Percentiles rank a stretch among this genome's conserved stretches.
These are phyloP conservation scores for Lacerta bilineata DNA, from an alignment of 2,797 vertebrate species.

Conservation along the genomic window DNA sequence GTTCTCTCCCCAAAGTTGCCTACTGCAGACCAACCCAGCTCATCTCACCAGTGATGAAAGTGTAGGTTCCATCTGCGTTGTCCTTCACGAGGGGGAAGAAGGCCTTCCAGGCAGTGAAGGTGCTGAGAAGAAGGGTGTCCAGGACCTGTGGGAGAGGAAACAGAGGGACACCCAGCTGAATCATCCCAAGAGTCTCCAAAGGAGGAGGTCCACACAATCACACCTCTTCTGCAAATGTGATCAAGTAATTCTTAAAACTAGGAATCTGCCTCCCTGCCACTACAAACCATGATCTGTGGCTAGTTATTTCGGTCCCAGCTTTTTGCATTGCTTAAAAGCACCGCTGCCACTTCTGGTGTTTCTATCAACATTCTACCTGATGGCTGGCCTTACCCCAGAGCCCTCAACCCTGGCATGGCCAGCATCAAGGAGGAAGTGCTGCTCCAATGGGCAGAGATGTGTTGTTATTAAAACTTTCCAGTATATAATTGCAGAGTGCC, in stretches of 20 bases:
- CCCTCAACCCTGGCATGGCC: too few relatives aligned
- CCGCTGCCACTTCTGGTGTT: too few relatives aligned
- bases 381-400: neutral
- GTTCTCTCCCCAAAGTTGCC: too few relatives aligned
- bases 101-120: slow-evolving; percentile 86
- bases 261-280: neutral
- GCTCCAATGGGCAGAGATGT: neutral
- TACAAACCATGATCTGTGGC: too few relatives aligned
- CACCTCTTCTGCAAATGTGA: too few relatives aligned
- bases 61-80: slow-evolving; percentile 82
- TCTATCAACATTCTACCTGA: too few relatives aligned
- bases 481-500: neutral
- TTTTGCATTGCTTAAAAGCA: too few relatives aligned
- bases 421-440: too few relatives aligned
- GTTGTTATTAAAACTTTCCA: neutral
- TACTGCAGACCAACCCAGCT: neutral
- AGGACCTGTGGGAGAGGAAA: slow-evolving; percentile 76
- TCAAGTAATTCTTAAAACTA: too few relatives aligned
- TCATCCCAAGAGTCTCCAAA: too few relatives aligned
- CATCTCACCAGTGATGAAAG: slow-evolving; percentile 87
- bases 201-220: too few relatives aligned
- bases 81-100: slow-evolving; percentile 86
- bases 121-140: slow-evolving; percentile 83
- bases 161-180: neutral
- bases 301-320: too few relatives aligned